Evolutionary conservation across 2,797 vertebrate species (phyloP).

Genomic region (Crenuchus spilurus): DNA sequence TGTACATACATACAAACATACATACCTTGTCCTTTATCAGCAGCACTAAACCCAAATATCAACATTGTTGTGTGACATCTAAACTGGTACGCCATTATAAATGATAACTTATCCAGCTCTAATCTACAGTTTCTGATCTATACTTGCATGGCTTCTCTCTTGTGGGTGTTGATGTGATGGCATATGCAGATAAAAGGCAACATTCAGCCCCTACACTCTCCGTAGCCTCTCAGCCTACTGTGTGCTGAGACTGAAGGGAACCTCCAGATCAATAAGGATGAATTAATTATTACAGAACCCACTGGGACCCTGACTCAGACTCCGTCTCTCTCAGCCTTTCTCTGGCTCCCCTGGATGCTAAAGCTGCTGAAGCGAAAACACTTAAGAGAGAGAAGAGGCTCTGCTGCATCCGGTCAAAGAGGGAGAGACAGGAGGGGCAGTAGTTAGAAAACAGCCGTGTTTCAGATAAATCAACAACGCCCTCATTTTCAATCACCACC

Average conservation of each 20-base stretch:
- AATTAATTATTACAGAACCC: constrained; percentile 72
- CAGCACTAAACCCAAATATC: no score
- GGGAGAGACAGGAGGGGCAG: neutral
- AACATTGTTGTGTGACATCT: no score
- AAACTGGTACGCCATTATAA: no score
- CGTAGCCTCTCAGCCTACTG: constrained; percentile 25
- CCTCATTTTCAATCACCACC: neutral
- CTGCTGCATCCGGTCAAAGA: constrained; percentile 26
- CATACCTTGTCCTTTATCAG: no score
- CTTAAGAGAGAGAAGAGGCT: constrained; percentile 17
- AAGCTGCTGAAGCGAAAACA: constrained; percentile 62
- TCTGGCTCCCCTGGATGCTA: constrained; percentile 40
- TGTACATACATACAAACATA: no score
- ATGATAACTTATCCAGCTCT: no score
- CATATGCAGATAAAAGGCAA: neutral
- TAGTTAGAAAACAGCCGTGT: neutral
- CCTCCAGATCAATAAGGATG: constrained; percentile 72
- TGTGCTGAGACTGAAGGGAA: constrained; percentile 28
- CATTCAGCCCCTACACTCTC: neutral
- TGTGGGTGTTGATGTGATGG: neutral
- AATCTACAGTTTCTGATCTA: no score
- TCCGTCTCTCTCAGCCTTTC: neutral
- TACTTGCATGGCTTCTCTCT: neutral
- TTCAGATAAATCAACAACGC: neutral
- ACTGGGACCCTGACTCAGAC: constrained; percentile 56